phyloP scores from a whole-genome alignment of 2,888 invertebrate species.

The Torymus aiolomorphi region DNA sequence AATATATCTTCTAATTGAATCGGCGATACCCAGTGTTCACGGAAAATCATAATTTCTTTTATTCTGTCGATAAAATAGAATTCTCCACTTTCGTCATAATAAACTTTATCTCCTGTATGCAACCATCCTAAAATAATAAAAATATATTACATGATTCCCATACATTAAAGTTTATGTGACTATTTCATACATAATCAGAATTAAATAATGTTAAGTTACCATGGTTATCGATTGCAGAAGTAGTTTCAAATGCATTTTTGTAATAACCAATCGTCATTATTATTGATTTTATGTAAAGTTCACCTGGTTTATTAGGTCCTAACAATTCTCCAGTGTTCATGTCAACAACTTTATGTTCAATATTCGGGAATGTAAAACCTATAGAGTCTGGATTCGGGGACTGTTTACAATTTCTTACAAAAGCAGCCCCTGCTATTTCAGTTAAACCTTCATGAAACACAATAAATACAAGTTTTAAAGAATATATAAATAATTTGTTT shows the following conservation, averaged over 20 bases:
- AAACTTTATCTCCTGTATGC: constrained; percentile 70
- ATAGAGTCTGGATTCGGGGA: constrained; percentile 60
- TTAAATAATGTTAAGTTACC: constrained; percentile 66
- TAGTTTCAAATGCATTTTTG: constrained; percentile 77
- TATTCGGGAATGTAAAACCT: constrained; percentile 60
- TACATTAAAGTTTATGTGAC: no score
- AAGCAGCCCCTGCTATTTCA: constrained; percentile 61
- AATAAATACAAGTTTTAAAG: background rate
- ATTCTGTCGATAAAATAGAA: constrained; percentile 69
- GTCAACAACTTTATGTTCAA: constrained; percentile 64
- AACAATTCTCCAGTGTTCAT: constrained; percentile 55
- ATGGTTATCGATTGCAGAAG: constrained; percentile 75
- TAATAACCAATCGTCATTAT: constrained; percentile 77
- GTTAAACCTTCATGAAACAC: constrained; percentile 64
- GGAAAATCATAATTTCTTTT: constrained; percentile 70
- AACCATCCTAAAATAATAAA: constrained; percentile 65
- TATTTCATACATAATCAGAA: no score
- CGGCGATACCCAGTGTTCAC: constrained; percentile 68
- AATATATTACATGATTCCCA: no score
- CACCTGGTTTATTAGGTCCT: constrained; percentile 65
- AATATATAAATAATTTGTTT: background rate
- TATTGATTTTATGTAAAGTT: constrained; percentile 56
- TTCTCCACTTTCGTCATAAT: constrained; percentile 67
- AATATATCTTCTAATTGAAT: constrained; percentile 67
- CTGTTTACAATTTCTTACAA: no score